phyloP scores from a whole-genome alignment of 2,797 vertebrate genomes.

The Heteromormyrus szaboi region DNA sequence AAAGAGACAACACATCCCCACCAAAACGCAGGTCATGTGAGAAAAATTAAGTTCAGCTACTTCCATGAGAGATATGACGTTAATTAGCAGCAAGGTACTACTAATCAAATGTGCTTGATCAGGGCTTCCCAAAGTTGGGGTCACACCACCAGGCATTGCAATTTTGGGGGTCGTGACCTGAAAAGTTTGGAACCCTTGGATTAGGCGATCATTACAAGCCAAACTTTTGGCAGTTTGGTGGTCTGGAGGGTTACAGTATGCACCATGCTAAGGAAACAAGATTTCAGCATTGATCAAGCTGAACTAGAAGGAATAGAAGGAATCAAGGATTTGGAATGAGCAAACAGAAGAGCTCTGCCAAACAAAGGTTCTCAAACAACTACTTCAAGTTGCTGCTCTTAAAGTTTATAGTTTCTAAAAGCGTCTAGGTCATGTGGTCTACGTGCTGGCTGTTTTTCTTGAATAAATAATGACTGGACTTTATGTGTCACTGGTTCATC shows the following conservation, averaged over 20 bases:
- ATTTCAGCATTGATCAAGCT: not conserved
- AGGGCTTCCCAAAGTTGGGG: not conserved
- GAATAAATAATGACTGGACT: not conserved
- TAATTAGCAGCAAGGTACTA: not conserved
- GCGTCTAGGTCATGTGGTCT: not conserved
- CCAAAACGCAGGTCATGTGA: not conserved
- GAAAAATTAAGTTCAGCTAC: not conserved
- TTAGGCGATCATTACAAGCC: not conserved
- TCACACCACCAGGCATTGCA: not conserved
- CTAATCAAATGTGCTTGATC: not conserved
- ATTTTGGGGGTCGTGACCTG: not conserved
- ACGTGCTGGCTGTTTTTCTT: not conserved
- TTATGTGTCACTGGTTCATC: not conserved
- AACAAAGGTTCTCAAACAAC: not conserved
- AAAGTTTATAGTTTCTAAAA: not conserved
- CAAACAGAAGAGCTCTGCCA: not conserved
- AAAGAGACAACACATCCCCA: not conserved
- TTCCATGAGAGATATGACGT: not conserved
- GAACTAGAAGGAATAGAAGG: not conserved
- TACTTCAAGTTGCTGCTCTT: not conserved
- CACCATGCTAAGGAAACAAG: not conserved
- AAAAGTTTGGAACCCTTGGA: not conserved
- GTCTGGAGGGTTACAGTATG: not conserved
- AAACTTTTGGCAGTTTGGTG: not conserved
- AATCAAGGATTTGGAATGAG: not conserved